Evolutionary conservation across 2,113 vertebrate genomes (phyloP).

Genomic region (Pelusios castaneus): DNA sequence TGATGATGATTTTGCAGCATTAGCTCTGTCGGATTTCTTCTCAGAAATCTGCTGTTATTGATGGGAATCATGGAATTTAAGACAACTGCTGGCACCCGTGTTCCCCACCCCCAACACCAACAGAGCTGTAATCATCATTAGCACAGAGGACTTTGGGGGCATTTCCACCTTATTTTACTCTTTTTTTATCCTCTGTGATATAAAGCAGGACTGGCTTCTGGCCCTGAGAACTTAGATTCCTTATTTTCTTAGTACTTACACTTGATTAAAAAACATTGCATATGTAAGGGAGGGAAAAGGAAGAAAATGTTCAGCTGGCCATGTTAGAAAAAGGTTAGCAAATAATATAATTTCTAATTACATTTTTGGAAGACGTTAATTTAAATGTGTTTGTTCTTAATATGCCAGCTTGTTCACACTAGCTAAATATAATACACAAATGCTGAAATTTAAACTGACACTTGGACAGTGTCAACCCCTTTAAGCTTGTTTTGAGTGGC

Average conservation of each 20-base stretch:
- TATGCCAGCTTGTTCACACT: constrained; percentile 1
- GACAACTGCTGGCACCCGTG: background rate
- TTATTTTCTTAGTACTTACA: constrained; percentile 53
- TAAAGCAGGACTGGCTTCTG: background rate
- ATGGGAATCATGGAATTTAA: background rate
- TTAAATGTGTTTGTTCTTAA: constrained; percentile 11
- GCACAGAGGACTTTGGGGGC: background rate
- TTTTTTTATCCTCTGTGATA: background rate
- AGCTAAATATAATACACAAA: constrained; percentile 60
- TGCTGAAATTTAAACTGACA: constrained; percentile 67
- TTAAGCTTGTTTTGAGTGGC: constrained; percentile 67
- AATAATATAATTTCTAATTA: constrained; percentile 6
- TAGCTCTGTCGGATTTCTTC: background rate
- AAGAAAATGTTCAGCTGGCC: background rate
- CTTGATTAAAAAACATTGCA: background rate
- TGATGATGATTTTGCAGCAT: background rate
- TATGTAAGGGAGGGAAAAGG: background rate
- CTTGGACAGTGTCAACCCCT: constrained; percentile 64
- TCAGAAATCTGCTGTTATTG: background rate
- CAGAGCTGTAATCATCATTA: background rate
- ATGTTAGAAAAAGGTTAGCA: background rate
- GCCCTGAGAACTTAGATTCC: constrained; percentile 9
- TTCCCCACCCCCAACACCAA: background rate
- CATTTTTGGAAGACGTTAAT: background rate
- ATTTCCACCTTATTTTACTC: background rate